Evolutionary conservation across 2,888 invertebrate species (phyloP).

Genomic region (Patella ulyssiponensis): DNA sequence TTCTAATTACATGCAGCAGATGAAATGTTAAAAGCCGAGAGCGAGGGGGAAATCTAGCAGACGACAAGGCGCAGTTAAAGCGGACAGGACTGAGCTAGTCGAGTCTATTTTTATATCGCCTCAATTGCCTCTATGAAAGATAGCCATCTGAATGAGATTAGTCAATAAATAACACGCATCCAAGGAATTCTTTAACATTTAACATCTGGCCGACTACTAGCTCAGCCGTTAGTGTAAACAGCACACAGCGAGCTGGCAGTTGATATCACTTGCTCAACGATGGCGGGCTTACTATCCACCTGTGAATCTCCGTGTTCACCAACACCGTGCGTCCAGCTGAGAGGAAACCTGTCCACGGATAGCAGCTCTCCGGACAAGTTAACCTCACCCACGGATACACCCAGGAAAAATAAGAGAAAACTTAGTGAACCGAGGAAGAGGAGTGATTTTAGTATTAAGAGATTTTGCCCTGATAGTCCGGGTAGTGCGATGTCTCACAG

Average conservation of each 20-base stretch:
- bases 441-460: conserved; percentile 63
- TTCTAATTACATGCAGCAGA: conserved; percentile 39
- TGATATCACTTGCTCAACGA: conserved; percentile 22
- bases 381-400: conserved; percentile 32
- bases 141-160: conserved; percentile 61
- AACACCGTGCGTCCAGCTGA: background rate
- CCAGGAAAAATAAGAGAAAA: conserved; percentile 78
- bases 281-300: conserved; percentile 19
- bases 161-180: conserved; percentile 68
- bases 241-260: conserved; percentile 16
- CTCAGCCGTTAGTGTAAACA: conserved; percentile 36
- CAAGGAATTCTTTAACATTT: conserved; percentile 61
- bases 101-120: conserved; percentile 43
- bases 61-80: conserved; percentile 20
- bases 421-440: conserved; percentile 77
- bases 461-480: conserved; percentile 61
- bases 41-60: conserved; percentile 21
- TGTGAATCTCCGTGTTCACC: conserved; percentile 14
- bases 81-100: conserved; percentile 41
- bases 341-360: conserved; percentile 12
- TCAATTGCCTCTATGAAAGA: conserved; percentile 50
- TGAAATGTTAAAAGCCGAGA: conserved; percentile 26
- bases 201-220: conserved; percentile 66
- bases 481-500: conserved; percentile 59
- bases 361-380: conserved; percentile 29